Conservation (phyloP, 1,140 invertebrate genomes). For the Drosophila tristis region DNA sequence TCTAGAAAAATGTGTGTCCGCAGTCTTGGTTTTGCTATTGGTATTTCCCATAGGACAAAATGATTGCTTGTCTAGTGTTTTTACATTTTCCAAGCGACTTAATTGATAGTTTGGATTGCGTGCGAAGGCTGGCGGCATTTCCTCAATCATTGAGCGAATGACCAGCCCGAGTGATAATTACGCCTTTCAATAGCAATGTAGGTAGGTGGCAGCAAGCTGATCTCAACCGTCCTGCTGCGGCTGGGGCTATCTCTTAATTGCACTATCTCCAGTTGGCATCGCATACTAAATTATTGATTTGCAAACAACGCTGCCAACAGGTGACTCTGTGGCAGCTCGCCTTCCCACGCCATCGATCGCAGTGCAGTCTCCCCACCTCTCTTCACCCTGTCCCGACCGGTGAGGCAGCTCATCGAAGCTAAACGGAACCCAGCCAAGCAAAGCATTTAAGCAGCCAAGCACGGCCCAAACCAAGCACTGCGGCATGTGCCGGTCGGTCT, state of each 20-base stretch:
- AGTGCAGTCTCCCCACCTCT: conserved; percentile 28
- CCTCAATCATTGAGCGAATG: conserved; percentile 40
- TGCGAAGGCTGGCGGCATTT: conserved; percentile 34
- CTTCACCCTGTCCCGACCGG: no score
- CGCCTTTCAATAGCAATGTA: conserved; percentile 8
- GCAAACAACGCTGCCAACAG: conserved; percentile 37
- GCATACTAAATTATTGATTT: conserved; percentile 25
- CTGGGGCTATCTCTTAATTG: conserved; percentile 13
- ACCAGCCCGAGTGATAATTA: conserved; percentile 22
- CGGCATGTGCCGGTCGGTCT: conserved; percentile 45
- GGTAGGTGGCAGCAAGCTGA: not conserved
- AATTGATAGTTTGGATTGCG: conserved; percentile 50
- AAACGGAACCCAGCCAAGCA: conserved; percentile 16
- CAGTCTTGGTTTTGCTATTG: conserved; percentile 22
- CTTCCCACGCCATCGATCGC: conserved; percentile 49
- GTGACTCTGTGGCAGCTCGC: conserved; percentile 22
- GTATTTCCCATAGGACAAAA: not conserved
- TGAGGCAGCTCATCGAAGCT: not conserved
- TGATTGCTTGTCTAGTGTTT: not conserved
- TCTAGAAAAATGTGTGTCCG: conserved; percentile 41
- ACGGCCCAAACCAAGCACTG: conserved; percentile 12
- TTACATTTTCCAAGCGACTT: conserved; percentile 46
- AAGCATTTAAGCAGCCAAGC: conserved; percentile 30
- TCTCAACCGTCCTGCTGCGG: not conserved
- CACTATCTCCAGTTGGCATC: conserved; percentile 39